Evolutionary conservation across 2,888 invertebrate genomes (phyloP).

Genomic region (Archips xylosteana): DNA sequence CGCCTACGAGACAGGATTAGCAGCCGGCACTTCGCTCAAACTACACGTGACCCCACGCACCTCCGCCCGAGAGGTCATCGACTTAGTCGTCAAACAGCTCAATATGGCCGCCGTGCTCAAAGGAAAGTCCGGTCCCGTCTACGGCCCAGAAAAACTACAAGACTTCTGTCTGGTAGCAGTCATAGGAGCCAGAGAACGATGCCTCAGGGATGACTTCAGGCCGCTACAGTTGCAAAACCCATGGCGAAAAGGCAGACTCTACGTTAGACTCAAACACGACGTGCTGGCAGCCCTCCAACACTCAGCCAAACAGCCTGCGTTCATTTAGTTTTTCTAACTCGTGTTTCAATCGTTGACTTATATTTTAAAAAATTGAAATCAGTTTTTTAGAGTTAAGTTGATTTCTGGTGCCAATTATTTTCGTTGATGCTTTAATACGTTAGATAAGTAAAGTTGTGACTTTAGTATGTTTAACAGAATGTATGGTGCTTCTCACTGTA

Average conservation of each 20-base stretch:
- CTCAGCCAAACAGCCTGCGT: conserved; percentile 92
- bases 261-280: conserved; percentile 96
- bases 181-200: conserved; percentile 97
- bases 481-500: conserved; percentile 76
- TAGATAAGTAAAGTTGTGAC: conserved; percentile 75
- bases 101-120: conserved; percentile 96
- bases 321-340: conserved; percentile 72
- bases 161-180: conserved; percentile 98
- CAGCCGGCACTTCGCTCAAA: conserved; percentile 96
- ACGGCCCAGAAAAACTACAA: conserved; percentile 92
- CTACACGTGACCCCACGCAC: conserved; percentile 97
- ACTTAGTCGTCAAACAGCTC: conserved; percentile 97
- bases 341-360: conserved; percentile 29
- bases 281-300: conserved; percentile 95
- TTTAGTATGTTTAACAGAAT: conserved; percentile 67
- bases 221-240: conserved; percentile 97
- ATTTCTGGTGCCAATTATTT: conserved; percentile 78
- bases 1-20: conserved; percentile 97
- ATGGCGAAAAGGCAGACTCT: conserved; percentile 97
- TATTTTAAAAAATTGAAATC: conserved; percentile 35
- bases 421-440: conserved; percentile 78
- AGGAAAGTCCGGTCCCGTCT: conserved; percentile 93
- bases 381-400: conserved; percentile 47
- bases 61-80: conserved; percentile 97
- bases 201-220: conserved; percentile 97